Evolutionary conservation across 1,140 invertebrate genomes (phyloP), one percentile per base, ranked within the genome.

Genomic region (Sipha flava): DNA sequence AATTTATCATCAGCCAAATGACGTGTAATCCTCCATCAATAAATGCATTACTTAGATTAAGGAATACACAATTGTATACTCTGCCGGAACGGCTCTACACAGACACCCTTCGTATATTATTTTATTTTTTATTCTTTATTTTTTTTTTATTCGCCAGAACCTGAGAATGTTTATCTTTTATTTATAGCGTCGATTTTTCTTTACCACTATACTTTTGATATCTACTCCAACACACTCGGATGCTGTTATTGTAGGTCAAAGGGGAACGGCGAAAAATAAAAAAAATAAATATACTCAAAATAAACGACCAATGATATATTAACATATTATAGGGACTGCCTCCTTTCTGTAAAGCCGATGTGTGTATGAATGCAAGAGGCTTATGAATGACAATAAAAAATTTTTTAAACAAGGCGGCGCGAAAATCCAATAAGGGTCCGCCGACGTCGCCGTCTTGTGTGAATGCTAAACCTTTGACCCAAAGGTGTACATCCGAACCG

Each of bases 161-260:
- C 73, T 59, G 49, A 77, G 73, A 77, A 77, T 59, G 73, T 77
- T 77, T 77, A 77, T 77, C 73, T 77, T 77, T 77, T 77, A 77
- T 77, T 59, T 77, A 77, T 77, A 77, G 73, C 52, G 37, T 57
- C 29, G 73, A 77, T 77, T 75, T 75, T 75, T 75, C 72, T 75
- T 37, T 9, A n/a, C 52, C 7, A 9, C 34, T n/a, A n/a, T n/a
- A 59, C 34, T 77, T 75, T 10, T 75, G 47, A 75, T 75, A 75
- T 75, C 70, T 75, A 52, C 49, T 72, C 68, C 23, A 29, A 34
- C 68, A 72, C 68, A 72, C 70, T 75, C 31, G 70, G 70, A 49
- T 57, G 21, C n/a, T 57, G 49, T 26, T 37, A 57, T 37, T 77
- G 49, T 77, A 77, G 29, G 52, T n/a, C 34, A 57, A 16, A 75